Evolutionary conservation across 2,113 vertebrate genomes (phyloP).

Genomic region (Ictalurus punctatus): DNA sequence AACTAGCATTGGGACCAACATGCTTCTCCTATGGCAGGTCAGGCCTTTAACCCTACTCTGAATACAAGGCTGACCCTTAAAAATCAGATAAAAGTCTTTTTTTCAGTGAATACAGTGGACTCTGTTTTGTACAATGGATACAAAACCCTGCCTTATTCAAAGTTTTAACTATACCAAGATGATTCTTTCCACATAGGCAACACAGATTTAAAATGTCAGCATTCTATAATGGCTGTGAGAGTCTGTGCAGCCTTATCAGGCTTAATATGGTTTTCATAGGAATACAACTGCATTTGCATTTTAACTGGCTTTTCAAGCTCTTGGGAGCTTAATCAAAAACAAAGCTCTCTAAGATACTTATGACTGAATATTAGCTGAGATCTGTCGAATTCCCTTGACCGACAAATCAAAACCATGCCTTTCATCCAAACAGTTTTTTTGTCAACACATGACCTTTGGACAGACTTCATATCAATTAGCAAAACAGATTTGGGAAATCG

Average conservation of each 20-base stretch:
- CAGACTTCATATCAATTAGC: constrained; percentile 48
- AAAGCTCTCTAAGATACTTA: constrained; percentile 53
- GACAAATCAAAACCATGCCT: constrained; percentile 40
- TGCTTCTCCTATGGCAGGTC: background rate
- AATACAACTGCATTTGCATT: constrained; percentile 56
- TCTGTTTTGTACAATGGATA: background rate
- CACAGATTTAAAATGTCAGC: background rate
- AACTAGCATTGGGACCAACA: background rate
- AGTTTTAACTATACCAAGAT: background rate
- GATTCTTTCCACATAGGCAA: background rate
- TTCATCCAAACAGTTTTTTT: constrained; percentile 52
- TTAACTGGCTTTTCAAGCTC: constrained; percentile 51
- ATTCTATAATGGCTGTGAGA: constrained; percentile 48
- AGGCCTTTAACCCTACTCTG: background rate
- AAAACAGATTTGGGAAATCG: constrained; percentile 39
- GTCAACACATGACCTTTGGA: constrained; percentile 60
- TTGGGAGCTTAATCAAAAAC: constrained; percentile 53
- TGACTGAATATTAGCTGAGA: constrained; percentile 47
- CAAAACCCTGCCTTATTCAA: background rate
- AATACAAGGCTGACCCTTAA: background rate
- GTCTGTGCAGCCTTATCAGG: constrained; percentile 28
- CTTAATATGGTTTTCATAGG: constrained; percentile 46
- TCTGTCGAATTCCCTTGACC: constrained; percentile 42
- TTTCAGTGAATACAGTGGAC: background rate
- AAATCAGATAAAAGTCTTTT: background rate